Evolutionary conservation across 2,797 vertebrate genomes (phyloP).

Genomic region (Arnoldichthys spilopterus): DNA sequence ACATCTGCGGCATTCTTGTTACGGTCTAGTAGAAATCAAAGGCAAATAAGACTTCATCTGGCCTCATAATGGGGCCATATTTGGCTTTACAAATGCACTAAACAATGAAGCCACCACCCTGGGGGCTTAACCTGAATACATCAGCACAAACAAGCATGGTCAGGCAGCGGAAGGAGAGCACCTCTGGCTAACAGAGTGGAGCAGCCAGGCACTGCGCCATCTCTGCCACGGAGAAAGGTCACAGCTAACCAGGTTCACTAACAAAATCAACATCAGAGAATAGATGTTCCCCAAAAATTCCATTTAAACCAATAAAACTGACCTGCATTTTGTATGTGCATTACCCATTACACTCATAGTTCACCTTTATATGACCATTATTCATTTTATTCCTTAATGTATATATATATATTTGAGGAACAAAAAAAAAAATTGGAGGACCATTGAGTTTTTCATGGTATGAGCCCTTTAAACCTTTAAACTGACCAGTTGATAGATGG

Average conservation of each 20-base stretch:
- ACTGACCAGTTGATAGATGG: no score
- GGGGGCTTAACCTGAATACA: conserved; percentile 53
- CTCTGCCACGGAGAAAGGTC: neutral
- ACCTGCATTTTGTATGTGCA: no score
- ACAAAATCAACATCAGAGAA: neutral
- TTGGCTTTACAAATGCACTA: conserved; percentile 27
- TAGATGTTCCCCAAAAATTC: neutral
- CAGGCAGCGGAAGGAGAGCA: conserved; percentile 43
- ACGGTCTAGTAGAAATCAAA: conserved; percentile 40
- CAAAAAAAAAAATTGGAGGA: no score
- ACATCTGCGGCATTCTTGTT: conserved; percentile 25
- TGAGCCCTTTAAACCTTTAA: no score
- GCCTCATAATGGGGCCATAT: conserved; percentile 19
- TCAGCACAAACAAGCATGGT: conserved; percentile 46
- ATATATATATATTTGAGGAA: no score
- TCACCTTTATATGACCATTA: neutral
- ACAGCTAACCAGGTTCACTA: neutral
- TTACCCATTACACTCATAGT: no score
- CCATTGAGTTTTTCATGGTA: no score
- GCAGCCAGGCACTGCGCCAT: neutral
- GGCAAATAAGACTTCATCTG: conserved; percentile 34
- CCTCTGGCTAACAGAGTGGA: conserved; percentile 39
- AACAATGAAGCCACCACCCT: conserved; percentile 41
- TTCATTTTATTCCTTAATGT: no score
- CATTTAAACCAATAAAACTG: neutral